Evolutionary conservation across 23 tunicate species (phyloP), one percentile per base, ranked within the genome.

Genomic region (Diplosoma virens): DNA sequence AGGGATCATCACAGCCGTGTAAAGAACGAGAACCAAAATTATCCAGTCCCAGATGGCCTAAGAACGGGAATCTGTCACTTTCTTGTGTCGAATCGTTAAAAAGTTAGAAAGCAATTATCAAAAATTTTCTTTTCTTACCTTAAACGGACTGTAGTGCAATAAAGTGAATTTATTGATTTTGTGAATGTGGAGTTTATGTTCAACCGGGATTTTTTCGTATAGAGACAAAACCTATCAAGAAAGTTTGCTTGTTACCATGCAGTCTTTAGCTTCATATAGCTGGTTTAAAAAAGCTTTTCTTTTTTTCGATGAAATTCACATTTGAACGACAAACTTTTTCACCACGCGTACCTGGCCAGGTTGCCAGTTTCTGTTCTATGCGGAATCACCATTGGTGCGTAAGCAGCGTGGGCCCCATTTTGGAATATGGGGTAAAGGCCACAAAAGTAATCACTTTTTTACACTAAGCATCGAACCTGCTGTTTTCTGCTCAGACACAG

Each of bases 41-140:
- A 84, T 11, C 96, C 96, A 89, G 34, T 89, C 96, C 96, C 96
- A 89, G 47, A 89, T 71, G 24, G 96, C 96, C 86, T 89, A n/a
- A 14, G 64, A 5, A 56, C 16, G 23, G 25, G 6, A 56, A 23
- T 14, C 25, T 56, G 64, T 56, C 6, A 56, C 16, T 16, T 56
- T 56, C 5, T 56, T 16, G 22, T 56, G 5, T 5, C 22, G 20
- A n/a, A 56, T 5, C 18, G 64, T 41, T 7, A 9, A 14, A 14
- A 14, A 11, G 18, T 56, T 16, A 56, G 9, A 41, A 7, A 41
- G 9, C 14, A 7, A 9, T 7, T 41, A 41, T 7, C 14, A 41
- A 14, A 41, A 41, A 7, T 41, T 41, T 41, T 23, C 24, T 5
- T 6, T 11, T 3, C 47, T 59, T 79, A 86, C 92, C 77, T 86